A percentile compares a stretch with the other conserved stretches of the same genome.
Evolutionary conservation across 2,113 vertebrate species (phyloP).

Genomic region (Holacanthus passer): DNA sequence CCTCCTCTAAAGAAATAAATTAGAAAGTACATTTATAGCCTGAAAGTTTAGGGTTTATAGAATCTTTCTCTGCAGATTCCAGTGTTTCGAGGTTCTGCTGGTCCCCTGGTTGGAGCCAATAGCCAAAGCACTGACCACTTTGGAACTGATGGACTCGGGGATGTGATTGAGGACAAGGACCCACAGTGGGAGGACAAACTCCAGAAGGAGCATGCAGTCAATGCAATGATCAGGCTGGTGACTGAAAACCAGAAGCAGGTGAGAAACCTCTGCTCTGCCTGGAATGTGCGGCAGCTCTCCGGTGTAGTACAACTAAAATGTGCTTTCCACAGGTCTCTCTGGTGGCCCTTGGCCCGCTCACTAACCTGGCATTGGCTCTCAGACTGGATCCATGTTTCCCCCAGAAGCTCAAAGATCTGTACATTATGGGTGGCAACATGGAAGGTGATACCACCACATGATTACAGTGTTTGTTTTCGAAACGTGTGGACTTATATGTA

Average conservation of each 20-base stretch:
- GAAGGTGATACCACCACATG: conserved; percentile 73
- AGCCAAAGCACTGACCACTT: conserved; percentile 70
- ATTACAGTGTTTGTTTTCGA: background rate
- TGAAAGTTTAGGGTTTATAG: no score
- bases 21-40: no score
- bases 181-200: conserved; percentile 78
- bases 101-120: conserved; percentile 68
- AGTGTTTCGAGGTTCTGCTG: conserved; percentile 79
- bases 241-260: conserved; percentile 83
- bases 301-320: background rate
- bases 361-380: conserved; percentile 84
- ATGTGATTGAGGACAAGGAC: conserved; percentile 75
- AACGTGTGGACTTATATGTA: background rate
- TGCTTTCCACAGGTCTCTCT: conserved; percentile 77
- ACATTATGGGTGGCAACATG: conserved; percentile 87
- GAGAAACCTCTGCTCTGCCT: background rate
- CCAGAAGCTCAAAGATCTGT: conserved; percentile 81
- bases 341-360: conserved; percentile 85
- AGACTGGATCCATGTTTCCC: conserved; percentile 81
- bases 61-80: conserved; percentile 75
- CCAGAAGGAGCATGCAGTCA: conserved; percentile 80
- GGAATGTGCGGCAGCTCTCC: background rate
- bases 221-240: conserved; percentile 81
- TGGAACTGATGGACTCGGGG: conserved; percentile 85
- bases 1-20: no score